Evolutionary conservation across 2,888 invertebrate genomes (phyloP).

Genomic region (Gandaritis pyraliata): DNA sequence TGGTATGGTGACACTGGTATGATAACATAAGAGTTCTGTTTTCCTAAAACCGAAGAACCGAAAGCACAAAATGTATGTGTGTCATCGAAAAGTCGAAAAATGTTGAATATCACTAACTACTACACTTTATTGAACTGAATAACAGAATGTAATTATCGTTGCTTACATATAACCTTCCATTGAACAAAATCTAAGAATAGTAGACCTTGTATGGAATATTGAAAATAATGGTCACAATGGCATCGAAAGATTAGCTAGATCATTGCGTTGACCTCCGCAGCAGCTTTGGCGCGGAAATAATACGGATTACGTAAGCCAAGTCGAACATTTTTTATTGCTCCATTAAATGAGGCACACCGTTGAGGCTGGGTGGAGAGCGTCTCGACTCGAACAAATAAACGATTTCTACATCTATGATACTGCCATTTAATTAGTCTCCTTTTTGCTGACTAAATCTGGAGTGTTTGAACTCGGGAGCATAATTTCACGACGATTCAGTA

Average conservation of each 20-base stretch:
- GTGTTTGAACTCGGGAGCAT: slow-evolving; percentile 49
- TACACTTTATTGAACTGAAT: slow-evolving; percentile 1
- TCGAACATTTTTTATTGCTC: slow-evolving; percentile 83
- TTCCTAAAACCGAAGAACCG: too few species aligned
- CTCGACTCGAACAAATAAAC: slow-evolving; percentile 70
- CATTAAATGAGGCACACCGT: slow-evolving; percentile 81
- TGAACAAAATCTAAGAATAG: slow-evolving; percentile 32
- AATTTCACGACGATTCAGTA: slow-evolving; percentile 33
- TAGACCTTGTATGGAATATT: slow-evolving; percentile 42
- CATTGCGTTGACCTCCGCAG: slow-evolving; percentile 70
- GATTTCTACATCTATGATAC: slow-evolving; percentile 66
- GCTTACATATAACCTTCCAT: slow-evolving; percentile 22
- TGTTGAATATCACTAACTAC: not conserved
- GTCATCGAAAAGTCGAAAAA: too few species aligned
- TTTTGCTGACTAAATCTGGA: slow-evolving; percentile 60
- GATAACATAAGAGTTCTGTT: too few species aligned
- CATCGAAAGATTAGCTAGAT: slow-evolving; percentile 55
- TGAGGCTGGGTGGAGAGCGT: slow-evolving; percentile 75
- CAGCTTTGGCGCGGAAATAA: slow-evolving; percentile 80
- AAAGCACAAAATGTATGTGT: too few species aligned
- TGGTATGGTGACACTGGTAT: too few species aligned
- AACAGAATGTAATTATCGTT: slow-evolving; percentile 11
- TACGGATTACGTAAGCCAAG: slow-evolving; percentile 81
- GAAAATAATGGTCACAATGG: slow-evolving; percentile 47
- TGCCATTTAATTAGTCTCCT: slow-evolving; percentile 46